Base-by-base conservation (phyloP, 2,113 vertebrate genomes). In the Caranx ignobilis region DNA sequence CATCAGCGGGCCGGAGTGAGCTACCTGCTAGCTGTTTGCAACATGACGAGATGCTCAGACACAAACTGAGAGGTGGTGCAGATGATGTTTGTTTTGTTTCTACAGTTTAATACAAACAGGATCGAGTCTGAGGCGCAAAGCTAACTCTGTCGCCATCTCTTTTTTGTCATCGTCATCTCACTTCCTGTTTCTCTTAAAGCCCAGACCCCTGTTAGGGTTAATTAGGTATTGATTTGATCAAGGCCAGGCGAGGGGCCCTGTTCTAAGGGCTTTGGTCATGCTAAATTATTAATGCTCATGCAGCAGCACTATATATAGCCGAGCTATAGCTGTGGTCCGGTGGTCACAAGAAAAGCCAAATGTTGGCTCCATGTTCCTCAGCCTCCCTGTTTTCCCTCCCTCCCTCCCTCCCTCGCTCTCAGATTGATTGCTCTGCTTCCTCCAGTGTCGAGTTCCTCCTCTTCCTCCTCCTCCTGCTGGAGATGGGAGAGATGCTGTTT, bases 241-340 rank as follows among this genome's bases (percentile, higher is more conserved):
- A 84, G 76, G 69, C 63, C 52, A 68, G 62, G 84, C 50, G 21
- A 63, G 37, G 77, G 77, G 81, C 52, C 55, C 79, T 45, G 68
- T 70, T 87, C 86, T 75, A 45, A 63, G 32, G 73, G 75, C 81
- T 77, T 85, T 55, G 65, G 82, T 86, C 85, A 77, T 63, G 79
- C 71, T 93, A 75, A 91, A 94, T 94, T 91, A 93, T 93, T 89
- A 86, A 94, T 74, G 76, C 71, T 80, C 76, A 65, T 81, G 84
- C 87, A 75, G 84, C 11, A 54, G 84, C 11, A 54, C 88, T 92
- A 91, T 82, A 86, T 86, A 83, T 90, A 91, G 80, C 73, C 26
- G 0, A 1, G 16, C 67, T 78, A 83, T 90, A 91, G 80, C 73
- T 32, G 0, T 1, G 16, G 70, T 78, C 63, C 82, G 59, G 31